Evolutionary conservation across 2,797 vertebrate species (phyloP).

Genomic region (Kryptolebias ocellatus): DNA sequence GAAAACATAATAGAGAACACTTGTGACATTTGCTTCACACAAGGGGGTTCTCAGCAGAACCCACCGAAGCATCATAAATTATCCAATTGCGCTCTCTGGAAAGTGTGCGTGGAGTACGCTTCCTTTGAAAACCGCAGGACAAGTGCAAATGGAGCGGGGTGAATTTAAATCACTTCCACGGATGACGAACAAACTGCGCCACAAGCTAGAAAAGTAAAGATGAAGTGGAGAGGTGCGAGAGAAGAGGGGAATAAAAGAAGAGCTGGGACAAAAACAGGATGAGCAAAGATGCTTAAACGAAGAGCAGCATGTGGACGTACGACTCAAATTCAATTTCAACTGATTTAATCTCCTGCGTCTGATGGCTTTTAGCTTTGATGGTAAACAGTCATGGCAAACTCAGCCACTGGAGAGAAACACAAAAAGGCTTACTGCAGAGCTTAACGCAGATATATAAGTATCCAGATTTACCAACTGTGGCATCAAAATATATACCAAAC

Average conservation of each 20-base stretch:
- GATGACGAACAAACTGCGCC: constrained; percentile 25
- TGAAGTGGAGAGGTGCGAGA: background rate
- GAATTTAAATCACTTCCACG: constrained; percentile 33
- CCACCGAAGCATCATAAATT: constrained; percentile 36
- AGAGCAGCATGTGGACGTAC: constrained; percentile 36
- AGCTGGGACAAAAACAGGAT: constrained; percentile 4
- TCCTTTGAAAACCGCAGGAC: constrained; percentile 43
- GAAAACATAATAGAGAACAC: constrained; percentile 36
- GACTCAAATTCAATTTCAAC: constrained; percentile 54
- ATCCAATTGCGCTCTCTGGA: constrained; percentile 51
- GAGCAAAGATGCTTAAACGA: constrained; percentile 27
- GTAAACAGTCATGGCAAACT: constrained; percentile 13
- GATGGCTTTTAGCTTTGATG: constrained; percentile 13
- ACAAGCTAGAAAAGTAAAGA: background rate
- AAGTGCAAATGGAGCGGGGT: constrained; percentile 30
- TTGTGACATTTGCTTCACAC: constrained; percentile 37
- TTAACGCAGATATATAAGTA: constrained; percentile 27
- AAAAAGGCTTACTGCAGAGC: constrained; percentile 1
- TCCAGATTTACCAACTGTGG: constrained; percentile 29
- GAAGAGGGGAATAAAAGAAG: background rate
- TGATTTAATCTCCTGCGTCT: constrained; percentile 44
- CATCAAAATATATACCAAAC: constrained; percentile 22
- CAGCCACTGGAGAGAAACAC: background rate
- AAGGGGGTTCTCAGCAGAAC: constrained; percentile 27
- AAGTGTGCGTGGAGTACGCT: constrained; percentile 7